Evolutionary conservation across 2,797 vertebrate species (phyloP).

Genomic region (Ciconia nigra): DNA sequence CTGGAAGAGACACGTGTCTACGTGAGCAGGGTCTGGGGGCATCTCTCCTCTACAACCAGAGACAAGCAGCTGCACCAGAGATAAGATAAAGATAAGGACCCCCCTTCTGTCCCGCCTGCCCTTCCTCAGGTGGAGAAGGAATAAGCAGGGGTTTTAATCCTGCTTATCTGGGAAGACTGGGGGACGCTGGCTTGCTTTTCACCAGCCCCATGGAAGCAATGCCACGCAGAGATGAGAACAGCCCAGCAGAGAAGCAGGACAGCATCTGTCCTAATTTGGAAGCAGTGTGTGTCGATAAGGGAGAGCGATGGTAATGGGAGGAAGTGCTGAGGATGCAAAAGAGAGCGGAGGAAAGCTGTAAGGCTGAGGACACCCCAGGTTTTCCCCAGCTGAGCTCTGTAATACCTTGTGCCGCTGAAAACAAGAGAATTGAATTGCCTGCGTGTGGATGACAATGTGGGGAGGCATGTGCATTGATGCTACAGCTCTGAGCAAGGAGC

Average conservation of each 20-base stretch:
- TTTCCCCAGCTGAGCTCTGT: background rate
- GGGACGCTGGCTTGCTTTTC: background rate
- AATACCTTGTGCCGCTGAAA: background rate
- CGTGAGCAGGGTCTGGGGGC: background rate
- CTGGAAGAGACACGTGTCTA: background rate
- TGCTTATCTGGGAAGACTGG: background rate
- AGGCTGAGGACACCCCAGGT: background rate
- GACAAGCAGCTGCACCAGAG: background rate
- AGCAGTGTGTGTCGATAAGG: rapidly evolving
- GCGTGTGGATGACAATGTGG: rapidly evolving
- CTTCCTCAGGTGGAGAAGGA: background rate
- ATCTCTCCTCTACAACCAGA: background rate
- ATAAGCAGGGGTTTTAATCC: conserved; percentile 7
- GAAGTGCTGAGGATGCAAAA: background rate
- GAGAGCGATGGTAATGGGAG: background rate
- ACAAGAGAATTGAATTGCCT: rapidly evolving
- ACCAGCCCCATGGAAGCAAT: background rate
- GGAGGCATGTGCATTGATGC: background rate
- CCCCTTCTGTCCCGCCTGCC: background rate
- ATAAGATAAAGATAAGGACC: conserved; percentile 20
- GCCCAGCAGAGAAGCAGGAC: background rate
- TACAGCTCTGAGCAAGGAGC: background rate
- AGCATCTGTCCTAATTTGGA: background rate
- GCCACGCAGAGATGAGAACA: background rate
- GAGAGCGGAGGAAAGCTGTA: background rate